phyloP scores from a whole-genome alignment of 2,888 invertebrate species.

The Tachina grossa region DNA sequence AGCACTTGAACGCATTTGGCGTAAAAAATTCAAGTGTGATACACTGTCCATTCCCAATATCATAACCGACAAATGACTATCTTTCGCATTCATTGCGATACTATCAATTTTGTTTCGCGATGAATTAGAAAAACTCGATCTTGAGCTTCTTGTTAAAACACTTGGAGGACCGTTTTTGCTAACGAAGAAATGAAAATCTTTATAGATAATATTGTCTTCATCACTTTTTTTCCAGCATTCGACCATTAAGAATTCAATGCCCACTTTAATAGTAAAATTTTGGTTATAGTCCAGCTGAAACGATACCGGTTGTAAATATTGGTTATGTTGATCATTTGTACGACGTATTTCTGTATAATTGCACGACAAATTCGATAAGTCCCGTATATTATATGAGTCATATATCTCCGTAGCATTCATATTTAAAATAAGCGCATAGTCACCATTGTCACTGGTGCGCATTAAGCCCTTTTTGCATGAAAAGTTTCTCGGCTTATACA shows the following conservation, averaged over 20 bases:
- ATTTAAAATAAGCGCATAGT: conserved; percentile 75
- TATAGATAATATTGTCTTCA: conserved; percentile 84
- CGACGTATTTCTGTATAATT: conserved; percentile 78
- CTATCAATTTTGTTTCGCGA: conserved; percentile 24
- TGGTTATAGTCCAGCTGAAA: conserved; percentile 74
- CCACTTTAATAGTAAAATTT: conserved; percentile 74
- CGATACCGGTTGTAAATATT: conserved; percentile 70
- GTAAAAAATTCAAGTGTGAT: conserved; percentile 92
- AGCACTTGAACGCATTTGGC: conserved; percentile 91
- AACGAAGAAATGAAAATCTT: conserved; percentile 85
- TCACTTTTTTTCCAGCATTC: conserved; percentile 83
- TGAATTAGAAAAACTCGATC: background rate
- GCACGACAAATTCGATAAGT: conserved; percentile 76
- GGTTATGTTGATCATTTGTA: conserved; percentile 76
- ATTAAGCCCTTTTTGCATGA: conserved; percentile 77
- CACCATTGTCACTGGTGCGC: conserved; percentile 74
- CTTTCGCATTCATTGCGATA: conserved; percentile 3
- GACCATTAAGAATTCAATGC: conserved; percentile 87
- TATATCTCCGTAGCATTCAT: conserved; percentile 76
- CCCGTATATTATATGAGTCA: conserved; percentile 76
- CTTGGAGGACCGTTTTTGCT: conserved; percentile 7
- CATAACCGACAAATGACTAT: conserved; percentile 86
- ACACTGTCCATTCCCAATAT: conserved; percentile 93
- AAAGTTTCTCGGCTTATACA: conserved; percentile 77
- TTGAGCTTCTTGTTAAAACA: conserved; percentile 37